Base-by-base conservation (phyloP, 2,888 invertebrate species). In the Drosophila mimica region DNA sequence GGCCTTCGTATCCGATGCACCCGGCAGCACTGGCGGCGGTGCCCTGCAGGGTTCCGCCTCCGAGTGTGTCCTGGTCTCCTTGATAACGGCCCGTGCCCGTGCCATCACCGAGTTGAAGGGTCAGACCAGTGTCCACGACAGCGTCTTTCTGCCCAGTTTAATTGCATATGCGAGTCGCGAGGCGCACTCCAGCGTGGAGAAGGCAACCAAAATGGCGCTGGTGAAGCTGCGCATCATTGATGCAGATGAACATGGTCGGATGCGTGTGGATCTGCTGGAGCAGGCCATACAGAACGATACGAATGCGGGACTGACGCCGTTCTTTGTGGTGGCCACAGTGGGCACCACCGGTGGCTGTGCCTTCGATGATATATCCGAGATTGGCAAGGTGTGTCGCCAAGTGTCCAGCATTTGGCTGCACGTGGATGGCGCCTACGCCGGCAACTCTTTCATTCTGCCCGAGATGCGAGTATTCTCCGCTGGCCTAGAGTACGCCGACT, bases 381-480 rank as follows among this genome's bases (percentile, higher is more conserved):
- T 98, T 63, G 96, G 97, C 3, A 96, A 96, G 25, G 94, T 97
- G 3, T 95, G 96, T 79, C 94, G 94, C 66, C 93, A 91, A 58
- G 82, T 92, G 17, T 94, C 95, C 0, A 94, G 94, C 60, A 94
- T 96, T n/a, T 98, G 98, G 97, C 94, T 98, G 33, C 98, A 98
- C 92, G 96, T 97, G 3, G 97, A 98, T 92, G 97, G 96, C 0
- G 97, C 97, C 0, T 98, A 98, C 91, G 97, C 97, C 1, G 98
- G 98, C 4, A 97, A 96, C 85, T 96, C 96, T 0, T 96, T 98
- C 89, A 97, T 98, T 71, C 96, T 97, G 85, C 97, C 97, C 0
- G 98, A 98, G 93, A 95, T 97, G 92, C 94, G 96, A 71, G 94
- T 94, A 0, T 93, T 95, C 53, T 94, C 95, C 88, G 94, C 94